Evolutionary conservation across 2,888 invertebrate genomes (phyloP).

Genomic region (Drosophila picticornis): DNA sequence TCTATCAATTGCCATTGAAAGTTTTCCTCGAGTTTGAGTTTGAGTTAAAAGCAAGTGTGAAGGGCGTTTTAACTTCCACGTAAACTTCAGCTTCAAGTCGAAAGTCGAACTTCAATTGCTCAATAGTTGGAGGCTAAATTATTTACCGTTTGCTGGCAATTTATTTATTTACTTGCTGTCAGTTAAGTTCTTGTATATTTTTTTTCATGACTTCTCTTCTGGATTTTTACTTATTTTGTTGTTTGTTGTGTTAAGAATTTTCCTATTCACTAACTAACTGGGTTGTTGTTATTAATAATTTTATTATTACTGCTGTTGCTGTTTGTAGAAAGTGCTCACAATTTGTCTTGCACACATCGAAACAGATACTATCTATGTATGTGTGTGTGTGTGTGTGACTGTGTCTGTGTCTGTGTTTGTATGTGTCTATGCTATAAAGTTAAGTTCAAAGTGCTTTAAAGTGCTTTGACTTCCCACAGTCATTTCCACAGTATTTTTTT

Average conservation of each 20-base stretch:
- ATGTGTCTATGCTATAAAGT: constrained; percentile 44
- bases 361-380: constrained; percentile 7
- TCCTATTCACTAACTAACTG: constrained; percentile 67
- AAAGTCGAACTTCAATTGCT: constrained; percentile 50
- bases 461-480: constrained; percentile 79
- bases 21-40: neutral
- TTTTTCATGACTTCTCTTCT: constrained; percentile 15
- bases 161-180: constrained; percentile 56
- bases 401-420: constrained; percentile 13
- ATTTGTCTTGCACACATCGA: constrained; percentile 51
- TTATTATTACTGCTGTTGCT: constrained; percentile 29
- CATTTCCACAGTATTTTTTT: constrained; percentile 34
- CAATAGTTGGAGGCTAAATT: constrained; percentile 38
- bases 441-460: constrained; percentile 79
- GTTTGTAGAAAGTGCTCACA: constrained; percentile 66
- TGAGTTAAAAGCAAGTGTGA: neutral
- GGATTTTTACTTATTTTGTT: constrained; percentile 4
- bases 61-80: neutral
- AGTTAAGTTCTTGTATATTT: constrained; percentile 33
- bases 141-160: constrained; percentile 61
- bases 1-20: neutral
- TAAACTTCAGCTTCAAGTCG: constrained; percentile 9
- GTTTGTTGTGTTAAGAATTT: constrained; percentile 62
- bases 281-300: constrained; percentile 51
- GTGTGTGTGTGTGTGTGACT: neutral